Conservation (phyloP, 1,140 invertebrate genomes). For the Heliconius hermathena region DNA sequence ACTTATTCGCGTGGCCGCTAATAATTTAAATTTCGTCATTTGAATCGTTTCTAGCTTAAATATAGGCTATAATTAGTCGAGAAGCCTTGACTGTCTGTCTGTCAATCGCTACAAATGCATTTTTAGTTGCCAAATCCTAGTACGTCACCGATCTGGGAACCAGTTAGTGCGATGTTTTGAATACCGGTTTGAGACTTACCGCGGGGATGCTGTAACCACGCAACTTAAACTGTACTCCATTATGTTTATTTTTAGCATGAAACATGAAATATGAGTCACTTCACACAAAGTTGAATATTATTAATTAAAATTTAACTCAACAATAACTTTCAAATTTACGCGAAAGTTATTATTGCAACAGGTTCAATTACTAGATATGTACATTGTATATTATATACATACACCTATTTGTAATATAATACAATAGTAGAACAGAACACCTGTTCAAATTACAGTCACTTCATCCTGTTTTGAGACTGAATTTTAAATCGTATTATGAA, state of each 20-base stretch:
- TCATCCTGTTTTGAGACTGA: background rate
- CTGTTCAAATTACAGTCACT: conserved; percentile 9
- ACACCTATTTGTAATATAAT: background rate
- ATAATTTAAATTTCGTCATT: conserved; percentile 27
- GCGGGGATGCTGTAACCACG: background rate
- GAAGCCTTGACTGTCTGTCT: conserved; percentile 22
- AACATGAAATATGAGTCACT: background rate
- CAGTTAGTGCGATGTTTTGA: conserved; percentile 1
- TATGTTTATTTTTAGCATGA: background rate
- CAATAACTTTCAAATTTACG: background rate
- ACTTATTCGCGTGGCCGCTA: background rate
- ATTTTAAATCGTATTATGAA: background rate
- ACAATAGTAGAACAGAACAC: background rate
- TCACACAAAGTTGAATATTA: background rate
- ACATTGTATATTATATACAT: background rate
- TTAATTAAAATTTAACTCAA: background rate
- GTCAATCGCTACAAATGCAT: conserved; percentile 14
- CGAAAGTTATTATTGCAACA: background rate
- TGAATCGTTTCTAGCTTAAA: conserved; percentile 21
- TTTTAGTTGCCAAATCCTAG: conserved; percentile 21
- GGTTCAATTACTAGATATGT: background rate
- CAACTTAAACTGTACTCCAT: background rate
- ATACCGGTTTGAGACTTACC: conserved; percentile 1
- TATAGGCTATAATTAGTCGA: conserved; percentile 16
- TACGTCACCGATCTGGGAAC: conserved; percentile 22